Evolutionary conservation across 2,888 invertebrate genomes (phyloP), one percentile per base, ranked within the genome.

Genomic region (Cataglyphis albicans): DNA sequence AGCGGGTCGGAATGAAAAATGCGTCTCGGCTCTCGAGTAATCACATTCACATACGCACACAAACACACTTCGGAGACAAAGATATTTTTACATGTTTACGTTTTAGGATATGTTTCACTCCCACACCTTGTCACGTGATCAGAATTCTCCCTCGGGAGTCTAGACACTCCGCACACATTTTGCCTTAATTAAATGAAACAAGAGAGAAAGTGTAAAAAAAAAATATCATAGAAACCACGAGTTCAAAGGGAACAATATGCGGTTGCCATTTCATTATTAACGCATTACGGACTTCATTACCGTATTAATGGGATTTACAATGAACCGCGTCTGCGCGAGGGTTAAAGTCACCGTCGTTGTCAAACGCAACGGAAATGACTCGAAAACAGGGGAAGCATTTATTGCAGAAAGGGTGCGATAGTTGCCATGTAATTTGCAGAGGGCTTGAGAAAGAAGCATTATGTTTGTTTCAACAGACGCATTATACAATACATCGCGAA

Each of bases 281-380:
- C 76, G 15, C 41, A 10, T 35, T 38, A 38, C 52, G 32, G 12
- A 76, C 25, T 41, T 29, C 68, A 41, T 78, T 44, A 25, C n/a
- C 29, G 29, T 68, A 57, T 78, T 68, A 78, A 78, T 38, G 55
- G 41, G 38, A 52, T 67, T n/a, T n/a, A 9, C 29, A 67, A 67
- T 78, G 76, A 57, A 41, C 6, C 21, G 10, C n/a, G 38, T 67
- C 18, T 41, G 55, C 55, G 9, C 52, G 52, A 64, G 41, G 44
- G 59, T 44, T 70, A 57, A 32, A 41, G 68, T 68, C 48, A 68
- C 41, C 52, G 25, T 52, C 25, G 48, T 0, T 12, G 15, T 68
- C 52, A n/a, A 52, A 52, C 29, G 55, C 76, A 41, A 78, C 70
- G 78, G 70, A 78, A 78, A 41, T 70, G 78, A 57, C 78, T 57